Evolutionary conservation across 2,797 vertebrate genomes (phyloP), one percentile per base, ranked within the genome.

Genomic region (Tolypeutes matacus): DNA sequence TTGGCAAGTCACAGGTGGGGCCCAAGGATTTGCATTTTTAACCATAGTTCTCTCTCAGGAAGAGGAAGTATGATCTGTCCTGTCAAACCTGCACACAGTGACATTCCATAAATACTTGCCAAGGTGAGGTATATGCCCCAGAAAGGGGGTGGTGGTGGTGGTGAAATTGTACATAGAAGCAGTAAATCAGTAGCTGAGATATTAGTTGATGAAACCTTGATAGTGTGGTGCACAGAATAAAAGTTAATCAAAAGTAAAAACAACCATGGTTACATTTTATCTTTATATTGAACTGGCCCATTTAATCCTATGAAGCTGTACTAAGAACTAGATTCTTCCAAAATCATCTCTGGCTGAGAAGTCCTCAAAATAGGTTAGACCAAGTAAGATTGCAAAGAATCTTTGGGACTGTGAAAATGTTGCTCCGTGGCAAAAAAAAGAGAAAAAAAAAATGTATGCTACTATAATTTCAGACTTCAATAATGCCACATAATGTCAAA

Each of bases 401-500:
- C 84, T 76, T 89, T 69, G n/a, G 53, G n/a, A 93, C 1, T n/a
- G 27, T 70, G n/a, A 73, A 80, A 89, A 49, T 70, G 27, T 70
- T 95, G 62, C 58, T 86, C 56, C 58, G 77, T 88, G 80, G 77
- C 53, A 95, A 93, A 92, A 29, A 82, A 87, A 87, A 78, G 64
- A 83, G 75, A 11, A 29, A 70, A 95, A n/a, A n/a, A n/a, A n/a
- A n/a, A n/a, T n/a, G n/a, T 65, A 0, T 0, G 82, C 15, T 96
- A 96, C 95, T 85, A 96, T 65, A 91, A 23, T 91, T 94, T 97
- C 70, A 92, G 78, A 89, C 85, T 96, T 93, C 96, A 95, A 97
- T 97, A 98, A 73, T 95, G 96, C 67, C 72, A 83, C 64, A 65
- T 85, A 96, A 94, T 94, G 94, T 96, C 88, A 95, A 95, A 98